Evolutionary conservation across 1,140 invertebrate genomes (phyloP).

Genomic region (Heliconius hermathena): DNA sequence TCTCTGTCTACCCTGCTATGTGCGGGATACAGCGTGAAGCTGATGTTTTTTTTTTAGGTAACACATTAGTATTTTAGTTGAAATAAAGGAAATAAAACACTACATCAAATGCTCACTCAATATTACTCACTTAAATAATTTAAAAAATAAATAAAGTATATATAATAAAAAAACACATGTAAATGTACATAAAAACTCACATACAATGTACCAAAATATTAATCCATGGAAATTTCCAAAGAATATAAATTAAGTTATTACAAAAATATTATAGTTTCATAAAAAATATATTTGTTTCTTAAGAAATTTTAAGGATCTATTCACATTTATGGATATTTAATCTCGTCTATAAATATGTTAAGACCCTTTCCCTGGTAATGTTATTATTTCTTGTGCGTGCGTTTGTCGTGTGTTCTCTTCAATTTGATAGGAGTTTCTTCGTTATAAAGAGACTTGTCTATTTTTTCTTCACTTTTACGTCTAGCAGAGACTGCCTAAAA

Average conservation of each 20-base stretch:
- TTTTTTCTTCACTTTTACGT: slow-evolving; percentile 50
- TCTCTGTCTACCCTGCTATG: too few species aligned
- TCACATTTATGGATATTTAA: not conserved
- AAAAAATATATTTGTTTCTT: not conserved
- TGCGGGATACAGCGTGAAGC: too few species aligned
- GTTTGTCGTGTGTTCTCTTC: slow-evolving; percentile 53
- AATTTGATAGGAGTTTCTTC: slow-evolving; percentile 66
- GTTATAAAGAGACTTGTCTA: slow-evolving; percentile 51
- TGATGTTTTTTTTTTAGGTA: too few species aligned
- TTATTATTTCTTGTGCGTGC: slow-evolving; percentile 50
- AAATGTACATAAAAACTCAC: slow-evolving; percentile 4
- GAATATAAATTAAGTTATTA: slow-evolving; percentile 31
- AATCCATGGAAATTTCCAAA: not conserved
- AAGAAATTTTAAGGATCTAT: not conserved
- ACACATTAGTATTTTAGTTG: too few species aligned
- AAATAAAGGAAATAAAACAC: slow-evolving; percentile 77
- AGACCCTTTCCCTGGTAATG: not conserved
- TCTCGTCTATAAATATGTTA: not conserved
- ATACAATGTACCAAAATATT: not conserved
- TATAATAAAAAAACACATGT: slow-evolving; percentile 7
- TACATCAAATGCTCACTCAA: not conserved
- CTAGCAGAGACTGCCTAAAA: slow-evolving; percentile 50
- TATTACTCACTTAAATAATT: slow-evolving; percentile 5
- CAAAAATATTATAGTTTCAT: slow-evolving; percentile 7
- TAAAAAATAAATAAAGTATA: slow-evolving; percentile 5